Base-by-base conservation (phyloP, 92 coral and sea anemone genomes). In the Heliopora coerulea region DNA sequence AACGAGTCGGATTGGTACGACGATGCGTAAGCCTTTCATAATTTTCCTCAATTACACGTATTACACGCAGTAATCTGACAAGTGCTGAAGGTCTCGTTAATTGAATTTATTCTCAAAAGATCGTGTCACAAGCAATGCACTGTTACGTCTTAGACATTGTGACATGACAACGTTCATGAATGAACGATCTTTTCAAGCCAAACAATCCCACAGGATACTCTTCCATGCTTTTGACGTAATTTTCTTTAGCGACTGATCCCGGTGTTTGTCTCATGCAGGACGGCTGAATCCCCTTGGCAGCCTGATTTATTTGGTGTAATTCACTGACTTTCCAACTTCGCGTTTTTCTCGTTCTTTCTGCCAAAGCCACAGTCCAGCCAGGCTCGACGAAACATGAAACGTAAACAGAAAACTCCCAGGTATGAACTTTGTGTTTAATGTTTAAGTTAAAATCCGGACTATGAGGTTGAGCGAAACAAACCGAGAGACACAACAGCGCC, bases 11-110 rank as follows among this genome's bases (percentile, higher is more conserved):
- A 46, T 15, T 46, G 52, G 52, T 46, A 46, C 14, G 52, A 46
- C 15, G 15, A 46, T 2, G 52, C 52, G n/a, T 15, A 15, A 18
- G 40, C 68, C 88, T 69, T 62, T 32, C 41, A 60, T 58, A 56
- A n/a, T n/a, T 46, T 18, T 54, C 33, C n/a, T 65, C 58, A 8
- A 31, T 40, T 1, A 64, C 42, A 46, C 52, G 52, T 4, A 37
- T 46, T 46, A 46, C 52, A 8, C 52, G n/a, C n/a, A 8, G 52
- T 6, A 46, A 46, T 2, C 52, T 15, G n/a, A 46, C 52, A 15
- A 46, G 52, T 46, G n/a, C 52, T 46, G 14, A 15, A 15, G 52
- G 15, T 46, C 15, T 46, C n/a, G 52, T 15, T 46, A 15, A 46
- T 46, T 46, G 52, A 46, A 46, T 46, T 37, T 46, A 46, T 15